phyloP scores from a whole-genome alignment of 2,113 vertebrate species.

The Heliornis fulica region DNA sequence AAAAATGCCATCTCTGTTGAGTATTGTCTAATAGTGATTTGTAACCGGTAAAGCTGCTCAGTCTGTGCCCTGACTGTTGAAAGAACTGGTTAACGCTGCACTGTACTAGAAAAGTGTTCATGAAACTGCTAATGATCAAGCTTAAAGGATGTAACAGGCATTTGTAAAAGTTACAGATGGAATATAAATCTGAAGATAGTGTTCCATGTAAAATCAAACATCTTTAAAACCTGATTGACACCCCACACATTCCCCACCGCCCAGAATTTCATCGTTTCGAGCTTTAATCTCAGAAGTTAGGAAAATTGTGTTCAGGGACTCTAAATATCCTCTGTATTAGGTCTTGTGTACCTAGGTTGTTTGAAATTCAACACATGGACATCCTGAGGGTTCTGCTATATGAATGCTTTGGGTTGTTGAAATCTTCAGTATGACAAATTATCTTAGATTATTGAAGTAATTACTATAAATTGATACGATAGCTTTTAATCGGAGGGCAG shows the following conservation, averaged over 20 bases:
- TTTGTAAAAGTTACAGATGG: not conserved
- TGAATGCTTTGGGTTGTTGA: conserved; percentile 48
- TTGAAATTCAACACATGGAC: not conserved
- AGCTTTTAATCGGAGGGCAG: conserved; percentile 56
- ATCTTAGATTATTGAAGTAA: conserved; percentile 65
- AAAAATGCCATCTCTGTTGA: not conserved
- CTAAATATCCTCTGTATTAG: not conserved
- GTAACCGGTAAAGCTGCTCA: not conserved
- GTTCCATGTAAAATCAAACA: not conserved
- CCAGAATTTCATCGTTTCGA: not conserved
- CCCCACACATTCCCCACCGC: too few relatives aligned
- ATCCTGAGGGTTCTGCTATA: conserved; percentile 24
- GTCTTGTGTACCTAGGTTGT: not conserved
- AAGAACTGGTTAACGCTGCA: not conserved
- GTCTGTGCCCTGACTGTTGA: not conserved
- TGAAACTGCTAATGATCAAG: not conserved
- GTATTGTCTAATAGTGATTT: not conserved
- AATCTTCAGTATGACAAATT: not conserved
- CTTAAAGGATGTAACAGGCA: not conserved
- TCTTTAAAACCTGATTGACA: not conserved
- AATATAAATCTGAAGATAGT: not conserved
- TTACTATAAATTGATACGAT: conserved; percentile 74
- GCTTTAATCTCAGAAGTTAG: not conserved
- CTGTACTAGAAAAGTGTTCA: not conserved
- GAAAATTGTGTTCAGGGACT: not conserved